phyloP scores from a whole-genome alignment of 2,113 vertebrate genomes.

The Alces alces region DNA sequence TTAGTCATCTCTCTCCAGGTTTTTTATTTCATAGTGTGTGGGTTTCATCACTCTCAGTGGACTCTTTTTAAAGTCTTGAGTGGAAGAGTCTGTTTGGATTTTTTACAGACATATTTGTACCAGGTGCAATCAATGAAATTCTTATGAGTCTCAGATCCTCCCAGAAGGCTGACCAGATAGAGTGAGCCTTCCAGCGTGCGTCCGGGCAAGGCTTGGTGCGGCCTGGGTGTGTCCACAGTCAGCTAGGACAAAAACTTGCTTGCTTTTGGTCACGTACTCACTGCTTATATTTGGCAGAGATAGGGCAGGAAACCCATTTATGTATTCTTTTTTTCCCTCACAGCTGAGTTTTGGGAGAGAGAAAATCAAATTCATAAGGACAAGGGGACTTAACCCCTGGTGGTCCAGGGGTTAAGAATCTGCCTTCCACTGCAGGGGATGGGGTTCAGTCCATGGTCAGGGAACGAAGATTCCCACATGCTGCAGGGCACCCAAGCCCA shows the following conservation, averaged over 20 bases:
- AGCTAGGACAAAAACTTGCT: neutral
- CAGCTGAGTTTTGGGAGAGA: neutral
- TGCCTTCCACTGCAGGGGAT: neutral
- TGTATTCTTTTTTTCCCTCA: neutral
- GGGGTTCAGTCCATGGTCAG: neutral
- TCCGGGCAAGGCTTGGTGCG: neutral
- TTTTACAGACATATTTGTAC: neutral
- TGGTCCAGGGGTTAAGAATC: neutral
- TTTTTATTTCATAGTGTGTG: neutral
- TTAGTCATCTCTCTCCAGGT: neutral
- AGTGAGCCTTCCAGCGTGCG: neutral
- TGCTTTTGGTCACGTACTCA: neutral
- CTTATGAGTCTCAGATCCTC: neutral
- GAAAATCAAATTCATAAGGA: neutral
- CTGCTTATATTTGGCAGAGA: neutral
- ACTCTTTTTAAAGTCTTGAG: neutral
- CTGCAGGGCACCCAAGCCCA: neutral
- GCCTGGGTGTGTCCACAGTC: accelerated
- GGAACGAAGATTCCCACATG: neutral
- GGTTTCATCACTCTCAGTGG: neutral
- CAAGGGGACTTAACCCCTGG: neutral
- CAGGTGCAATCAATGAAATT: neutral
- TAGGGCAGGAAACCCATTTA: neutral
- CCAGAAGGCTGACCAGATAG: neutral
- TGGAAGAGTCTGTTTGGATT: neutral